Percentiles rank a stretch among this genome's conserved stretches.
Conservation (phyloP, 2,888 invertebrate species). For the Apomyelois bistriatella region DNA sequence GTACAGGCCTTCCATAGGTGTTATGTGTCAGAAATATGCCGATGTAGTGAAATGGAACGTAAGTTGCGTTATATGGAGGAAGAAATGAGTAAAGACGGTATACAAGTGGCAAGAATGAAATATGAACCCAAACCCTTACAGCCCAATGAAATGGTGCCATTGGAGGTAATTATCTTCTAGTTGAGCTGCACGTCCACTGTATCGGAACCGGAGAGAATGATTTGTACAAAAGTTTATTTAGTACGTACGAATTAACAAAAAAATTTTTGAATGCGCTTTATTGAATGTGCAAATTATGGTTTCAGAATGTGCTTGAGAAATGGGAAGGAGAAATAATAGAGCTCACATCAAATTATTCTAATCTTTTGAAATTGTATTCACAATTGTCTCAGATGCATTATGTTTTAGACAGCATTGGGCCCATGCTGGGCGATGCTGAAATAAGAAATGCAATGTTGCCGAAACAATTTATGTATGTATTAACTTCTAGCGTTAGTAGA, state of each 20-base stretch:
- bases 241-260: no score
- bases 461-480: neutral
- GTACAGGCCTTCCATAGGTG: conserved; percentile 89
- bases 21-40: conserved; percentile 89
- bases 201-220: no score
- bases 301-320: conserved; percentile 52
- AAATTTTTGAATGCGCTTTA: no score
- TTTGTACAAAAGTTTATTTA: no score
- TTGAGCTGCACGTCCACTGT: no score
- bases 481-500: no score
- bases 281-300: no score
- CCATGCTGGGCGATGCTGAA: conserved; percentile 52
- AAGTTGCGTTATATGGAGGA: conserved; percentile 86
- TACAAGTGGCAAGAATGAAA: conserved; percentile 80
- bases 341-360: conserved; percentile 44
- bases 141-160: conserved; percentile 85
- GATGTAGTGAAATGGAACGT: conserved; percentile 92
- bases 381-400: conserved; percentile 57
- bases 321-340: conserved; percentile 52
- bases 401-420: conserved; percentile 49
- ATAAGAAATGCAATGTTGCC: conserved; percentile 26
- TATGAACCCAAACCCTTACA: conserved; percentile 83
- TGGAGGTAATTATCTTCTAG: conserved; percentile 80
- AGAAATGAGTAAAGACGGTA: conserved; percentile 87
- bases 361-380: conserved; percentile 43